Conservation (phyloP, 2,797 vertebrate genomes). For the Cryptoprocta ferox region DNA sequence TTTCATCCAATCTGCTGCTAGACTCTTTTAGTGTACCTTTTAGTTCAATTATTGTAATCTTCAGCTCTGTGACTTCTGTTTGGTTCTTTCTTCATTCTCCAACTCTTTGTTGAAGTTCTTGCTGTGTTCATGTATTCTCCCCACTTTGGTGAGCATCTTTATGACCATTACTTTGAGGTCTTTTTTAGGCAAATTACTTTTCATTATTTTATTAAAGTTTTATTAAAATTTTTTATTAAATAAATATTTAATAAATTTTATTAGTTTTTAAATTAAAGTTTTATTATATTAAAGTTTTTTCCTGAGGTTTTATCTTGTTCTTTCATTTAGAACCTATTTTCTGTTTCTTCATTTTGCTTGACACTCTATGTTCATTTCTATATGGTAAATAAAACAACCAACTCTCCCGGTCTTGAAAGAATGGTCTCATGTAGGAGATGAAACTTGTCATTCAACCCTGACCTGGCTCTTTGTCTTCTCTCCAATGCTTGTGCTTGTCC, state of each 20-base stretch:
- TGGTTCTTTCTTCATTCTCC: neutral
- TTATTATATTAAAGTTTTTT: neutral
- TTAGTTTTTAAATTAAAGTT: too few relatives aligned
- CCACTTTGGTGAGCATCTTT: neutral
- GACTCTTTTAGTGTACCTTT: neutral
- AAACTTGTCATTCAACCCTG: neutral
- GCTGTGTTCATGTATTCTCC: neutral
- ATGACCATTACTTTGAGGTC: neutral
- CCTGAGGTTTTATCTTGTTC: neutral
- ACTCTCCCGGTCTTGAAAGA: neutral
- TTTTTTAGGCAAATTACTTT: neutral
- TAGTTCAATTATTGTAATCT: neutral
- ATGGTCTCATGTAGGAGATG: neutral
- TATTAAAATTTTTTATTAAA: too few relatives aligned
- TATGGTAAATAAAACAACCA: neutral
- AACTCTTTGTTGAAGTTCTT: neutral
- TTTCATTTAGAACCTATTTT: neutral
- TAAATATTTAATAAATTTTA: too few relatives aligned
- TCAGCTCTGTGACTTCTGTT: neutral
- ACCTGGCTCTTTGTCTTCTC: neutral
- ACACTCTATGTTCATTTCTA: neutral
- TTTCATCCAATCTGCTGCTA: neutral
- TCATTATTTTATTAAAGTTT: neutral
- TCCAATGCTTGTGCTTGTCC: neutral
- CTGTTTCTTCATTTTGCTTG: neutral